Evolutionary conservation across 1,140 invertebrate genomes (phyloP).

Genomic region (Eueides isabella): DNA sequence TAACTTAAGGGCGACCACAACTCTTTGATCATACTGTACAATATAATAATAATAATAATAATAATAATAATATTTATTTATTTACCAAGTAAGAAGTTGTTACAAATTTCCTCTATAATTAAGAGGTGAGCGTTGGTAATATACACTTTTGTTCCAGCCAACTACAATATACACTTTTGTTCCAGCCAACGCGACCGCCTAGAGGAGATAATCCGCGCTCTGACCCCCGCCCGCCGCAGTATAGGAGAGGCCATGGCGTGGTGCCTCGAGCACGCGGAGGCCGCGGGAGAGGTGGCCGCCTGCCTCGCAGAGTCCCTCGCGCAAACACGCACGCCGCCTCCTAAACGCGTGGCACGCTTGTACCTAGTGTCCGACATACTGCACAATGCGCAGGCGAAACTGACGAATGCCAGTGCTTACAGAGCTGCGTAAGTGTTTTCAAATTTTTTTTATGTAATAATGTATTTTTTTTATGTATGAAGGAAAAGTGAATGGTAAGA

Average conservation of each 20-base stretch:
- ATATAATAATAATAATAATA: too few species aligned
- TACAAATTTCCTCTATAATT: too few species aligned
- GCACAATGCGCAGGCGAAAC: slow-evolving; percentile 97
- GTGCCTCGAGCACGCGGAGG: slow-evolving; percentile 99
- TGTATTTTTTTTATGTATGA: too few species aligned
- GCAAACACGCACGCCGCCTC: slow-evolving; percentile 90
- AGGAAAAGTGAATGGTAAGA: too few species aligned
- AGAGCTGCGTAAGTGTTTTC: slow-evolving; percentile 90
- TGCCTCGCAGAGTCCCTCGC: slow-evolving; percentile 96
- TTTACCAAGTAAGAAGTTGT: too few species aligned
- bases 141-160: too few species aligned
- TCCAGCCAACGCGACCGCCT: slow-evolving; percentile 93
- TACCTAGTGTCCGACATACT: slow-evolving; percentile 98
- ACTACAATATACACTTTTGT: neutral
- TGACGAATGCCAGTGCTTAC: slow-evolving; percentile 98
- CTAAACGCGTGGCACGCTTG: slow-evolving; percentile 96
- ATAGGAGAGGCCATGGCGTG: slow-evolving; percentile 98
- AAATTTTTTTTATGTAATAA: too few species aligned
- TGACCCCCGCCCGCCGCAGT: slow-evolving; percentile 93
- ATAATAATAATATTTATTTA: too few species aligned
- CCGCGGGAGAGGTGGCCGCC: slow-evolving; percentile 97
- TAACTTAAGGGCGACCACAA: too few species aligned
- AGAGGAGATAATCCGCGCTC: slow-evolving; percentile 94
- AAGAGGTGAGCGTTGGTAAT: too few species aligned
- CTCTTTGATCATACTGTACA: too few species aligned